These are phyloP conservation scores for Gymnosoma rotundatum DNA, from an alignment of 2,888 invertebrate species.

Conservation along the genomic window DNA sequence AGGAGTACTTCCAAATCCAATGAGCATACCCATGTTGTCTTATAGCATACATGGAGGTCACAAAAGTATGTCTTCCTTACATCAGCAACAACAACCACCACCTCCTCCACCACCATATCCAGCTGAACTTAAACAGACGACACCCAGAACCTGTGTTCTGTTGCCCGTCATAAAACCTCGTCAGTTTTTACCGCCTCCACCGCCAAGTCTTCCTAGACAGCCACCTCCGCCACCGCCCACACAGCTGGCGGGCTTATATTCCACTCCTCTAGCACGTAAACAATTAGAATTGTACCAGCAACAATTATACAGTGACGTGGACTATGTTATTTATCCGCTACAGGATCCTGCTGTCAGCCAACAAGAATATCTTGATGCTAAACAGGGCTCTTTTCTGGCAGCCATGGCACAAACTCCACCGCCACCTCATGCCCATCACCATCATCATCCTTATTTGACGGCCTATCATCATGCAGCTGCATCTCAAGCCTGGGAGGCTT, in stretches of 20 bases:
- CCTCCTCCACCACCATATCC: constrained; percentile 82
- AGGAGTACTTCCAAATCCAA: constrained; percentile 75
- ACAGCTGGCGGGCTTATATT: constrained; percentile 88
- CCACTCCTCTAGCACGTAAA: constrained; percentile 87
- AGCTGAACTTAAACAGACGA: constrained; percentile 83
- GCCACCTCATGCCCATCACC: constrained; percentile 81
- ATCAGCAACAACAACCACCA: constrained; percentile 77
- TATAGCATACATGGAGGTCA: constrained; percentile 85
- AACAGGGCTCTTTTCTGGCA: constrained; percentile 86
- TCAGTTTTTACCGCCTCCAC: constrained; percentile 86
- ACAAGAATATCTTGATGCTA: constrained; percentile 95
- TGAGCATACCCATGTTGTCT: constrained; percentile 83
- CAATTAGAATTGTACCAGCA: constrained; percentile 94
- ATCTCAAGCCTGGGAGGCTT: constrained; percentile 80
- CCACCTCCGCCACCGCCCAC: constrained; percentile 86
- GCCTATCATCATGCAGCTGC: constrained; percentile 77
- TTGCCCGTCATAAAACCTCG: constrained; percentile 86
- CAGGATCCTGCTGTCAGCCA: constrained; percentile 95
- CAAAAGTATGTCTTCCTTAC: constrained; percentile 85
- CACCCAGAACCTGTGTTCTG: constrained; percentile 83
- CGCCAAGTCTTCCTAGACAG: constrained; percentile 85
- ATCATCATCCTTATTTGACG: constrained; percentile 82
- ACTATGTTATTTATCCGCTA: constrained; percentile 94
- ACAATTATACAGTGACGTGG: constrained; percentile 94
- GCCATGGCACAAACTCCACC: constrained; percentile 85